Base-by-base conservation (phyloP, 2,113 vertebrate genomes). In the Rhegmatorhina hoffmannsi region DNA sequence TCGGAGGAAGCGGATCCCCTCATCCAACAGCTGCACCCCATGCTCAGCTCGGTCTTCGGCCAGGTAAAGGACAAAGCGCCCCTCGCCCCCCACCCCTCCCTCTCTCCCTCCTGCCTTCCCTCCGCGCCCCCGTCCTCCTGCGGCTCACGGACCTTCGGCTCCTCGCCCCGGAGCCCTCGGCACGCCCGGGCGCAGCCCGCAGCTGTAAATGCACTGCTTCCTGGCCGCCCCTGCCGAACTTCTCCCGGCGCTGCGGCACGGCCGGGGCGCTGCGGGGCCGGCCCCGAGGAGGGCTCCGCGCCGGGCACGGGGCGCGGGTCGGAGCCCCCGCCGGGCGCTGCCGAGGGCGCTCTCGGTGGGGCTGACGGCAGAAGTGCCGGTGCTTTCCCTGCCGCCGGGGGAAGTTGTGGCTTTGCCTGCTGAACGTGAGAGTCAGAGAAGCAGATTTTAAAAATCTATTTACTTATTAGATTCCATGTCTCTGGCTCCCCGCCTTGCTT, bases 21-120 rank as follows among this genome's bases (percentile, higher is more conserved):
- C 43, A 96, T 98, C 91, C 98, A 98, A 74, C 97, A 96, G 94
- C 98, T 99, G 96, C 98, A 98, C 92, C 99, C 99, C 62, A 98
- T 99, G 97, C 98, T 99, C 84, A 98, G 98, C 98, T 99, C 99
- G 40, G 99, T 99, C 92, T 99, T 99, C 79, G 99, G 99, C 47
- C 99, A 99, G 99, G 99, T 99, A 98, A 99, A 98, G 89, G 92
- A 94, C 95, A 87, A 96, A 96, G 96, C 95, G 93, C 89, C 91
- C 40, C 53, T 29, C 66, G 44, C 21, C 72, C 46, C 38, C 53
- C n/a, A 17, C 33, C 80, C 92, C 84, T 94, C 59, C 60, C 33
- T 14, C 34, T 87, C 76, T 90, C 76, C 33, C 76, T 86, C 88
- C 64, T 44, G 17, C 66, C 62, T 46, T 43, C 46, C 73, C 74